Evolutionary conservation across 1,140 invertebrate species (phyloP).

Genomic region (Heliothis subflexa): DNA sequence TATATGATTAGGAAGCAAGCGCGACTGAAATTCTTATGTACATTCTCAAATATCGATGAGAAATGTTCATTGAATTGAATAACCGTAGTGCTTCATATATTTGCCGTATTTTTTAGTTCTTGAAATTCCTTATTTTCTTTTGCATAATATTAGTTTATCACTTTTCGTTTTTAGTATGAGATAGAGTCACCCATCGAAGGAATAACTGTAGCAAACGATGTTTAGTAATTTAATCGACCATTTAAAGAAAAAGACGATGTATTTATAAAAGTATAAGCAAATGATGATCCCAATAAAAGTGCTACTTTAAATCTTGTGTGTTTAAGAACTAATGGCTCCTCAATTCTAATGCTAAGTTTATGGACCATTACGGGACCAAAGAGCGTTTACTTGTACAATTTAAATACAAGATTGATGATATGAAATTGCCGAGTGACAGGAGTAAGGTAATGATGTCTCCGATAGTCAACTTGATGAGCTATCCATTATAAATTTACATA

Average conservation of each 20-base stretch:
- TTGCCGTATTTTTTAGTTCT: neutral
- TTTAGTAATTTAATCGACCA: too few relatives aligned
- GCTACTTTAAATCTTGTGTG: neutral
- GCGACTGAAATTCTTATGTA: neutral
- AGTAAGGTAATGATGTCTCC: conserved; percentile 64
- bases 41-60: conserved; percentile 2
- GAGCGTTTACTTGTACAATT: conserved; percentile 79
- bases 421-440: conserved; percentile 67
- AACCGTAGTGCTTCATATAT: neutral
- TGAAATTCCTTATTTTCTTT: neutral
- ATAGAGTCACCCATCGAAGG: too few relatives aligned
- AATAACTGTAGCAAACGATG: too few relatives aligned
- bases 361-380: conserved; percentile 58
- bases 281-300: neutral
- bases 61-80: neutral
- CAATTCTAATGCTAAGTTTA: conserved; percentile 62
- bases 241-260: too few relatives aligned
- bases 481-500: conserved; percentile 78
- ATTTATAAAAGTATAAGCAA: neutral
- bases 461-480: conserved; percentile 69
- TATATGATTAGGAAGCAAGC: conserved; percentile 1
- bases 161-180: neutral
- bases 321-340: conserved; percentile 33
- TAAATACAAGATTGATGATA: conserved; percentile 78
- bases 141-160: neutral